A percentile compares a stretch with the other conserved stretches of the same genome.
Conservation (phyloP, 2,888 invertebrate species). For the Stenolophus ochropezus region DNA sequence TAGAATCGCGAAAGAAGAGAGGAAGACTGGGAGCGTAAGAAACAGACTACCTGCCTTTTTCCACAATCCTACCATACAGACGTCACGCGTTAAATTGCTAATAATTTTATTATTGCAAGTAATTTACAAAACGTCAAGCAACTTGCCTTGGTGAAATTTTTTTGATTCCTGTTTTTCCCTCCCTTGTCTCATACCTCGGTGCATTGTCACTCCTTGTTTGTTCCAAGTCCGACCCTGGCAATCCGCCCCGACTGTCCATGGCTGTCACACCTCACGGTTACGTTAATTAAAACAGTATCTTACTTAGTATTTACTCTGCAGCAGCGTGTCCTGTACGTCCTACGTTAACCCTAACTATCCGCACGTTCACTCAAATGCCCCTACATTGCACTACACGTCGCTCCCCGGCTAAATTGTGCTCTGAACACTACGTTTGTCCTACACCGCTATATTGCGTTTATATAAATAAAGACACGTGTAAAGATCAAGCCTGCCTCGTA, state of each 20-base stretch:
- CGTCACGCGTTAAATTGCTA: too few relatives aligned
- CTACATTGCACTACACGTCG: background rate
- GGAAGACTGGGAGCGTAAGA: too few relatives aligned
- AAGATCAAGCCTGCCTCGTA: too few relatives aligned
- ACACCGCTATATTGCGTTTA: background rate
- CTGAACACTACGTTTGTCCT: background rate
- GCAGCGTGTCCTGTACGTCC: background rate
- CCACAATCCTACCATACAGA: too few relatives aligned
- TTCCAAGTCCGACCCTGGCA: background rate
- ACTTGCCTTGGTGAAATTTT: too few relatives aligned
- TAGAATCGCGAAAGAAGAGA: too few relatives aligned
- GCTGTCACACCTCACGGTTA: background rate
- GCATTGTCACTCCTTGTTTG: background rate
- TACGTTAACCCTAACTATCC: background rate
- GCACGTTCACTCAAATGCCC: background rate
- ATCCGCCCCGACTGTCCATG: background rate
- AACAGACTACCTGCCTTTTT: too few relatives aligned
- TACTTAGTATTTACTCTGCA: background rate
- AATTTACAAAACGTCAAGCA: too few relatives aligned
- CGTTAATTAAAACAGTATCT: slow-evolving; percentile 21
- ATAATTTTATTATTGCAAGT: too few relatives aligned
- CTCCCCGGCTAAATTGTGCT: background rate
- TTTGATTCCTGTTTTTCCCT: too few relatives aligned
- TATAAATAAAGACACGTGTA: background rate
- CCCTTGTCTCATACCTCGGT: too few relatives aligned